Percentiles rank a stretch among this genome's conserved stretches.
Conservation (phyloP, 2,797 vertebrate genomes). For the Myoxocephalus aenaeus region DNA sequence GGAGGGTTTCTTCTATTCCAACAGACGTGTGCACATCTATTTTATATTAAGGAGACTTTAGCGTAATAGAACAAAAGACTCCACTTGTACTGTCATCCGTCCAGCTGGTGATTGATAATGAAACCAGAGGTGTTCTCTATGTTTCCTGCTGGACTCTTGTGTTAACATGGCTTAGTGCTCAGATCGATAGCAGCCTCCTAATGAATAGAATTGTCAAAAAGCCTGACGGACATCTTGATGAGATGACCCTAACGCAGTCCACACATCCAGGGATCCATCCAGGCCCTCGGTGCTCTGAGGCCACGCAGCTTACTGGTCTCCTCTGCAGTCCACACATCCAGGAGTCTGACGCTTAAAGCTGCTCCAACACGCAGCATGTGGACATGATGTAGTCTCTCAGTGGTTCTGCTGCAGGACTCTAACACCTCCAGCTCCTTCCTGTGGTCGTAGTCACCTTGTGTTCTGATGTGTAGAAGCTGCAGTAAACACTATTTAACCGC, state of each 20-base stretch:
- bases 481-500: too few relatives aligned
- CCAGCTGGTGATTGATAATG: not conserved
- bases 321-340: constrained; percentile 21
- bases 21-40: not conserved
- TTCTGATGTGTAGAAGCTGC: too few relatives aligned
- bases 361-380: constrained; percentile 8
- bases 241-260: constrained; percentile 1
- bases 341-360: constrained; percentile 26
- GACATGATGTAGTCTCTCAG: constrained; percentile 13
- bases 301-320: not conserved
- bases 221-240: not conserved
- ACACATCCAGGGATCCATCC: constrained; percentile 3
- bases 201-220: constrained; percentile 19
- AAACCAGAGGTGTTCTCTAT: not conserved
- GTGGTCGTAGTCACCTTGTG: not conserved
- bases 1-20: not conserved
- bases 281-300: not conserved
- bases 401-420: too few relatives aligned
- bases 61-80: not conserved
- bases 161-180: not conserved
- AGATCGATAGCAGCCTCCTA: not conserved
- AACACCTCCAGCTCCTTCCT: not conserved
- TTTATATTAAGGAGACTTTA: not conserved
- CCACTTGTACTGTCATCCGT: not conserved
- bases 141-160: not conserved